These are phyloP conservation scores for Lordiphosa stackelbergi DNA, from an alignment of 1,140 invertebrate genomes.

Conservation along the genomic window DNA sequence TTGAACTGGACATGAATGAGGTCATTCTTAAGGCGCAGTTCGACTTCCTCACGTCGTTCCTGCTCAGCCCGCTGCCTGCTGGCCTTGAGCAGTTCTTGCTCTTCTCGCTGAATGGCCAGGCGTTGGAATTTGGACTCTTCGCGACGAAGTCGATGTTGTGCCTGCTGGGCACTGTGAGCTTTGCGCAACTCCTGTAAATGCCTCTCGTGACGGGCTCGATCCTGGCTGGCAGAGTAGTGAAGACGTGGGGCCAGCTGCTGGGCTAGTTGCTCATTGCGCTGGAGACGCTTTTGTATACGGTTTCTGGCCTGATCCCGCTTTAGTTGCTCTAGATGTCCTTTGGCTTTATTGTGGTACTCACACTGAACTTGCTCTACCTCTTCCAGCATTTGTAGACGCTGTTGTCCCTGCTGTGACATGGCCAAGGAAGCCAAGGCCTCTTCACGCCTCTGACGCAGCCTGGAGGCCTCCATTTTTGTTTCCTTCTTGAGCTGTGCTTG, in stretches of 20 bases:
- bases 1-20: slow-evolving; percentile 48
- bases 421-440: slow-evolving; percentile 62
- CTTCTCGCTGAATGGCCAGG: slow-evolving; percentile 37
- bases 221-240: slow-evolving; percentile 55
- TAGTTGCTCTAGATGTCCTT: slow-evolving; percentile 44
- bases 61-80: slow-evolving; percentile 16
- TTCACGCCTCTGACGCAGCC: slow-evolving; percentile 35
- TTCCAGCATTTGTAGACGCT: slow-evolving; percentile 53
- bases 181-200: slow-evolving; percentile 56
- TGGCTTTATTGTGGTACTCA: slow-evolving; percentile 58
- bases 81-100: slow-evolving; percentile 39
- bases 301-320: slow-evolving; percentile 34
- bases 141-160: slow-evolving; percentile 20
- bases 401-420: slow-evolving; percentile 51
- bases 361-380: slow-evolving; percentile 57
- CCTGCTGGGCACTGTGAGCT: slow-evolving; percentile 61
- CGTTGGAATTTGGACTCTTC: slow-evolving; percentile 39
- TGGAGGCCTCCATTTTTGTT: slow-evolving; percentile 18
- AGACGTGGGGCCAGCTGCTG: slow-evolving; percentile 43
- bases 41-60: slow-evolving; percentile 25
- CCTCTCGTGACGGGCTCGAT: slow-evolving; percentile 35
- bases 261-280: slow-evolving; percentile 43
- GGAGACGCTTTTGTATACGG: slow-evolving; percentile 39
- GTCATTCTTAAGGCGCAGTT: slow-evolving; percentile 44
- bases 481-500: slow-evolving; percentile 49